These are phyloP conservation scores for Ridgeia piscesae DNA, from an alignment of 1,140 invertebrate species.

Conservation along the genomic window DNA sequence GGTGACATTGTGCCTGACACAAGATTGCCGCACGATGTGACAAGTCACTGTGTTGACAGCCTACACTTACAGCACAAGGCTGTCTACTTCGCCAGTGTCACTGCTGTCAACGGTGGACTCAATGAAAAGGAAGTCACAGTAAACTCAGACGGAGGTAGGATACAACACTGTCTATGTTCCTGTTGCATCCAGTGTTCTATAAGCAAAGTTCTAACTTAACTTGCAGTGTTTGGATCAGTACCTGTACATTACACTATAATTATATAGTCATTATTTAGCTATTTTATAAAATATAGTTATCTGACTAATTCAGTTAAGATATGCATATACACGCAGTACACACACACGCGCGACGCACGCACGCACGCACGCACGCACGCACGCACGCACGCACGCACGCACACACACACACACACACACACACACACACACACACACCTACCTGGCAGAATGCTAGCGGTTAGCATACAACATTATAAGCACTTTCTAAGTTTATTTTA, in stretches of 20 bases:
- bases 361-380: too few species aligned
- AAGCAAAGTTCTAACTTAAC: background rate
- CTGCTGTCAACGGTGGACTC: slow-evolving; percentile 35
- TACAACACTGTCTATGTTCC: background rate
- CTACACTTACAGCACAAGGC: background rate
- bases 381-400: too few species aligned
- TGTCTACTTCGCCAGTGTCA: slow-evolving; percentile 19
- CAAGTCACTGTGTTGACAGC: background rate
- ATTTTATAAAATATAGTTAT: too few species aligned
- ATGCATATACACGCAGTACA: too few species aligned
- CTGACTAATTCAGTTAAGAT: too few species aligned
- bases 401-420: too few species aligned
- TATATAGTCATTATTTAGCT: too few species aligned
- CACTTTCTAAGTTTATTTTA: background rate
- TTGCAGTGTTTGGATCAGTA: background rate
- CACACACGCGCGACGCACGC: too few species aligned
- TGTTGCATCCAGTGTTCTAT: background rate
- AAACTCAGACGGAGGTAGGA: slow-evolving; percentile 36
- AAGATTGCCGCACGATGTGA: background rate
- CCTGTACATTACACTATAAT: too few species aligned
- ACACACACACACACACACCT: too few species aligned
- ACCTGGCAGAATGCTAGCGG: too few species aligned
- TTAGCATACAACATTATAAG: background rate
- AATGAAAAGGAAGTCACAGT: slow-evolving; percentile 31
- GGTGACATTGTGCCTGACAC: background rate